Percentiles rank a stretch among this genome's conserved stretches.
Conservation (phyloP, 2,888 invertebrate species). For the Cantharis nigra region DNA sequence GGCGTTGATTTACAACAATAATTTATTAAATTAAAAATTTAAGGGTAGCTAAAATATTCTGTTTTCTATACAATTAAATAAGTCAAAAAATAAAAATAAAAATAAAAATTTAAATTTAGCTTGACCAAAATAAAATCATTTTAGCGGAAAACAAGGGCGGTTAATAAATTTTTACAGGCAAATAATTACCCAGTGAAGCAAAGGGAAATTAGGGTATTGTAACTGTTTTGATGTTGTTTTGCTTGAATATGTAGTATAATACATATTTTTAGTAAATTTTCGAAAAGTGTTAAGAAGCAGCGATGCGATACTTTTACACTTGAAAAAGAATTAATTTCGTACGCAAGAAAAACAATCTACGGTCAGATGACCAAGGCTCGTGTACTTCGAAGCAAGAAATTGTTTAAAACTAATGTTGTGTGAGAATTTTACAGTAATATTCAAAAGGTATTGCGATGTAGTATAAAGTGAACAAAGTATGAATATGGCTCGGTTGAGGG, state of each 20-base stretch:
- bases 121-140: not conserved
- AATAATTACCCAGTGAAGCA: not conserved
- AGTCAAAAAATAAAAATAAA: not conserved
- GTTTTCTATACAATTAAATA: not conserved
- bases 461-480: constrained; percentile 17
- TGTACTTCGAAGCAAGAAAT: constrained; percentile 30
- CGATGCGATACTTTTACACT: constrained; percentile 17
- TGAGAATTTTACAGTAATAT: constrained; percentile 28
- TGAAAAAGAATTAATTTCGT: constrained; percentile 19
- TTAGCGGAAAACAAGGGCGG: not conserved
- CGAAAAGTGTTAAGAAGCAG: constrained; percentile 23
- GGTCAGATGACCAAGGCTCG: constrained; percentile 24
- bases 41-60: too few species aligned
- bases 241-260: not conserved
- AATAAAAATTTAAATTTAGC: not conserved
- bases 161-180: not conserved
- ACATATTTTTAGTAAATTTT: constrained; percentile 6
- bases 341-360: constrained; percentile 13
- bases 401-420: constrained; percentile 26
- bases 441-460: constrained; percentile 27
- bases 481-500: constrained; percentile 12
- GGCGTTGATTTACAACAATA: too few species aligned
- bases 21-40: too few species aligned
- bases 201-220: not conserved
- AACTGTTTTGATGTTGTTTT: constrained; percentile 16